Base-by-base conservation (phyloP, 2,113 vertebrate species). In the Calyptomena viridis region DNA sequence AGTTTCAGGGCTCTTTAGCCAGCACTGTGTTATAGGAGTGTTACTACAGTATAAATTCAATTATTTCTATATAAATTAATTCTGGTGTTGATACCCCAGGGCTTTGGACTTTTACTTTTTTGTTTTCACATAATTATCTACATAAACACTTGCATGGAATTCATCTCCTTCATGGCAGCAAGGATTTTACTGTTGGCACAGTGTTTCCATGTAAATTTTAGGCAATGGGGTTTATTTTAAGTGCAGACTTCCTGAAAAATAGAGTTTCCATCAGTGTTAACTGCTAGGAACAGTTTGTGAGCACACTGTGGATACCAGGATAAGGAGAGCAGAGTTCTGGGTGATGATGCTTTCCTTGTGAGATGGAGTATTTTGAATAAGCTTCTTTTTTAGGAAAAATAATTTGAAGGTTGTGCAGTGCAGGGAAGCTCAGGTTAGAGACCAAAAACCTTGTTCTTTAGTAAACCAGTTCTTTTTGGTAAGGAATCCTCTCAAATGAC, bases 71-170 rank as follows among this genome's bases (percentile, higher is more conserved):
- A 75, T 16, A 89, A 92, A 92, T 89, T 76, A 87, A 75, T 44
- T 59, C 55, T 73, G 50, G 53, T 93, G 76, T 89, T 87, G 74
- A 81, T 66, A 93, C 92, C 89, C 17, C 28, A 37, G 93, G 91
- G 89, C 91, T 91, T 81, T 82, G 66, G 86, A 56, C 68, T 94
- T 88, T 39, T 14, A 21, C 76, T 78, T 88, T 33, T 93, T 91
- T 81, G 44, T 91, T 91, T 91, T 91, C 69, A 56, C 46, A 19
- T 89, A 68, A 90, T 96, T 93, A 85, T 84, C 91, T 82, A 23
- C 69, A 72, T 56, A 82, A 96, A 93, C 60, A 75, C 53, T 75
- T 81, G 83, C 42, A 31, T 44, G 44, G 77, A 82, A 87, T 91
- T 91, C 4, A 18, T 78, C 80, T 67, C 3, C 64, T 87, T 52